These are phyloP conservation scores for Drosophila azteca DNA, from an alignment of 1,140 invertebrate species.

Conservation along the genomic window DNA sequence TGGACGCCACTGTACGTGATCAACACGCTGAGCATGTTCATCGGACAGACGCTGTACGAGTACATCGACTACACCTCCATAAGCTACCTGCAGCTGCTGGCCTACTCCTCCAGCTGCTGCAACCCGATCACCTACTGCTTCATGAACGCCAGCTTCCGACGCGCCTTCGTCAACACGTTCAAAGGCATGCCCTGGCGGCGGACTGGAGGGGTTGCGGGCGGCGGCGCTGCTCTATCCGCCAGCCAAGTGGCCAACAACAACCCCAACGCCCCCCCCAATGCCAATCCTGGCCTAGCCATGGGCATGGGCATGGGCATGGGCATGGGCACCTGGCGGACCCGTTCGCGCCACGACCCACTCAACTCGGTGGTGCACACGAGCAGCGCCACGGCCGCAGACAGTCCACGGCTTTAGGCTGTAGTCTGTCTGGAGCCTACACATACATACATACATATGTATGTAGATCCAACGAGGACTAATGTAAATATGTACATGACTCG, in stretches of 20 bases:
- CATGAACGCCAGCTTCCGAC: conserved; percentile 93
- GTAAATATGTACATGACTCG: conserved; percentile 22
- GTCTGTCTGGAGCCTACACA: too few relatives aligned
- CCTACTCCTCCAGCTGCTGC: conserved; percentile 94
- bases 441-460: too few relatives aligned
- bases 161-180: conserved; percentile 88
- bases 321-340: conserved; percentile 58
- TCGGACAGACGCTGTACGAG: conserved; percentile 88
- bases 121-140: conserved; percentile 98
- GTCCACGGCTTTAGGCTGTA: conserved; percentile 51
- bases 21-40: conserved; percentile 90
- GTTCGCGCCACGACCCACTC: conserved; percentile 56
- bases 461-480: neutral
- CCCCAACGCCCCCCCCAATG: conserved; percentile 19
- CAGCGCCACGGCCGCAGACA: conserved; percentile 38
- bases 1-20: conserved; percentile 95
- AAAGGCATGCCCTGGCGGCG: conserved; percentile 65
- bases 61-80: conserved; percentile 90
- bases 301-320: conserved; percentile 45
- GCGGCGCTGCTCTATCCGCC: conserved; percentile 30
- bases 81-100: conserved; percentile 91
- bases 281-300: conserved; percentile 13
- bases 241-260: conserved; percentile 51
- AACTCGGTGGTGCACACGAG: conserved; percentile 64
- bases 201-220: neutral